Evolutionary conservation across 2,113 vertebrate genomes (phyloP).

Genomic region (Noctilio leporinus): DNA sequence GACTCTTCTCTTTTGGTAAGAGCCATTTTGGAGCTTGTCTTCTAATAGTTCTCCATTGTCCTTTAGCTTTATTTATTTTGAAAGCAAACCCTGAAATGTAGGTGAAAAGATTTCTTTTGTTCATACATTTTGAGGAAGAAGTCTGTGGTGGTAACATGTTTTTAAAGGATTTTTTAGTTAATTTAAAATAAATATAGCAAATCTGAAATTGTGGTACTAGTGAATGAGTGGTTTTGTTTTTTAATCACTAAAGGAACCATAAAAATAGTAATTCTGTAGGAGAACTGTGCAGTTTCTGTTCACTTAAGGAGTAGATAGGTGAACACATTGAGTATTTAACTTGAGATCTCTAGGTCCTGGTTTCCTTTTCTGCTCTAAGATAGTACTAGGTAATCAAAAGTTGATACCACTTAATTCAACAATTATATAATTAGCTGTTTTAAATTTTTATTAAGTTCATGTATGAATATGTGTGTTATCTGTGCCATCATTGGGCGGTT

Average conservation of each 20-base stretch:
- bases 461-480: neutral
- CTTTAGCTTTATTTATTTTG: neutral
- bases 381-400: neutral
- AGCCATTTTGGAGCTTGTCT: neutral
- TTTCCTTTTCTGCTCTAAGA: neutral
- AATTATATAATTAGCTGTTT: neutral
- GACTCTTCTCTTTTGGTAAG: neutral
- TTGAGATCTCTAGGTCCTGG: neutral
- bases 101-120: neutral
- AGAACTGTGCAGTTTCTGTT: conserved; percentile 19
- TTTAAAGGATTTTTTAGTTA: neutral
- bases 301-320: neutral
- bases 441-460: neutral
- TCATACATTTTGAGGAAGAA: neutral
- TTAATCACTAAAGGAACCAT: neutral
- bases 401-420: neutral
- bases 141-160: neutral
- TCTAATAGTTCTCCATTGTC: neutral
- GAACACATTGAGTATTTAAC: neutral
- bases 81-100: neutral
- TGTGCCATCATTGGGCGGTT: neutral
- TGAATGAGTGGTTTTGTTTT: conserved; percentile 7
- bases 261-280: neutral
- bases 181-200: neutral
- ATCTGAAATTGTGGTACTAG: neutral